phyloP scores from a whole-genome alignment of 1,140 invertebrate species.

The Camponotus vicinus region DNA sequence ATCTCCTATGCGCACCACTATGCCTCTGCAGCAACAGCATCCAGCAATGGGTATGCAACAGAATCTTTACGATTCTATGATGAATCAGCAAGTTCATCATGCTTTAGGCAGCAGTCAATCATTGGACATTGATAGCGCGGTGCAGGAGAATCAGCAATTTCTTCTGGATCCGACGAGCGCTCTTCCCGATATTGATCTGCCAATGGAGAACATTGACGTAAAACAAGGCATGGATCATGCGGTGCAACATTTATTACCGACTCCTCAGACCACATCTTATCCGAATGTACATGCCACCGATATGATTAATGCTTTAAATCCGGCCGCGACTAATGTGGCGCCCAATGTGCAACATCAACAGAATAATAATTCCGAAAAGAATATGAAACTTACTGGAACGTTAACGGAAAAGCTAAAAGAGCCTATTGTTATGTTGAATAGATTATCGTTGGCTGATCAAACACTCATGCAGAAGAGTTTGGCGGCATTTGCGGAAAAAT shows the following conservation, averaged over 20 bases:
- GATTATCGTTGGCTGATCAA: conserved; percentile 88
- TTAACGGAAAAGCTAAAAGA: conserved; percentile 81
- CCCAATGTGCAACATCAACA: conserved; percentile 72
- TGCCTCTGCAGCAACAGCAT: conserved; percentile 84
- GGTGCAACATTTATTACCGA: conserved; percentile 63
- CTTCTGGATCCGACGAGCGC: conserved; percentile 80
- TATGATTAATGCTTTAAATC: conserved; percentile 49
- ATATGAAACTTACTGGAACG: conserved; percentile 67
- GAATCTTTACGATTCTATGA: conserved; percentile 81
- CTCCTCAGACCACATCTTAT: conserved; percentile 54
- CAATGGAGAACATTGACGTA: conserved; percentile 77
- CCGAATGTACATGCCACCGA: conserved; percentile 50
- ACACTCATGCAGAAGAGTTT: conserved; percentile 89
- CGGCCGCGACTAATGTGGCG: conserved; percentile 35
- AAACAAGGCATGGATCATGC: conserved; percentile 75
- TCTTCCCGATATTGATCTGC: conserved; percentile 82
- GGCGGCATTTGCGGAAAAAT: conserved; percentile 88
- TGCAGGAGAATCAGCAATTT: conserved; percentile 81
- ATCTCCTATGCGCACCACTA: conserved; percentile 74
- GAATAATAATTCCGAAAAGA: conserved; percentile 79
- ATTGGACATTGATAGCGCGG: conserved; percentile 76
- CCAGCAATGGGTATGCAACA: conserved; percentile 81
- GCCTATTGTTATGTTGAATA: conserved; percentile 88
- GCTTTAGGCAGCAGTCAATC: conserved; percentile 73
- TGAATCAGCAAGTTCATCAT: conserved; percentile 82